Conservation (phyloP, 2,797 vertebrate species). For the Lutjanus argentimaculatus region DNA sequence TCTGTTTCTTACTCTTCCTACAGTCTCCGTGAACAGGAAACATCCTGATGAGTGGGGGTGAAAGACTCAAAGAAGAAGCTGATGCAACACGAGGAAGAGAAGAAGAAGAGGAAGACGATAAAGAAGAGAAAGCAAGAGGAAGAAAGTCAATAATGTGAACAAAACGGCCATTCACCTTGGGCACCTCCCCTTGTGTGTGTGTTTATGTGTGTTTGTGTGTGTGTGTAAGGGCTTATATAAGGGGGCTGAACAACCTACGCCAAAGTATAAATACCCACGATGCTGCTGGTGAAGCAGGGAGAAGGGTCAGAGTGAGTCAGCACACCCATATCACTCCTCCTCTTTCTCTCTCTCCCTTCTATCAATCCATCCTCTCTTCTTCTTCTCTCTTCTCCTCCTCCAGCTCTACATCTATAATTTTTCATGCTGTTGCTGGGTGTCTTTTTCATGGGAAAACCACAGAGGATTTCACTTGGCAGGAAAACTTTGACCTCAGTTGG, state of each 20-base stretch:
- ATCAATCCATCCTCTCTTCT: slow-evolving; percentile 67
- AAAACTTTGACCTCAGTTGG: slow-evolving; percentile 48
- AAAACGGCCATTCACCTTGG: slow-evolving; percentile 69
- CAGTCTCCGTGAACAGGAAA: slow-evolving; percentile 60
- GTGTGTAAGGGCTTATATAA: slow-evolving; percentile 79
- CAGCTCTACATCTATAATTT: slow-evolving; percentile 45
- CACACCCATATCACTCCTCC: slow-evolving; percentile 81
- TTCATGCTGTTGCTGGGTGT: slow-evolving; percentile 31
- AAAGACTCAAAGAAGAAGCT: slow-evolving; percentile 57
- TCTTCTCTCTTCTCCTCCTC: slow-evolving; percentile 48
- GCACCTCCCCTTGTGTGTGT: slow-evolving; percentile 53
- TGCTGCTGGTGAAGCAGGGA: slow-evolving; percentile 77
- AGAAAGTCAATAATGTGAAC: slow-evolving; percentile 73
- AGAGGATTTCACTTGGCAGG: slow-evolving; percentile 67
- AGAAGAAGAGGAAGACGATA: slow-evolving; percentile 35
- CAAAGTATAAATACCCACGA: slow-evolving; percentile 82
- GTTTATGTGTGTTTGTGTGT: slow-evolving; percentile 33
- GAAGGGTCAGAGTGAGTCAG: slow-evolving; percentile 84
- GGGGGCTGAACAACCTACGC: slow-evolving; percentile 82
- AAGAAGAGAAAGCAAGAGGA: slow-evolving; percentile 36
- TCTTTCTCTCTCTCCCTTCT: slow-evolving; percentile 64
- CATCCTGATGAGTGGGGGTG: slow-evolving; percentile 53
- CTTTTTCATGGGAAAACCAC: slow-evolving; percentile 51
- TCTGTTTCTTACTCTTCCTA: slow-evolving; percentile 64
- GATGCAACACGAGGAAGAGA: slow-evolving; percentile 48